phyloP scores from a whole-genome alignment of 2,888 invertebrate genomes.

The Yponomeuta sedellus region DNA sequence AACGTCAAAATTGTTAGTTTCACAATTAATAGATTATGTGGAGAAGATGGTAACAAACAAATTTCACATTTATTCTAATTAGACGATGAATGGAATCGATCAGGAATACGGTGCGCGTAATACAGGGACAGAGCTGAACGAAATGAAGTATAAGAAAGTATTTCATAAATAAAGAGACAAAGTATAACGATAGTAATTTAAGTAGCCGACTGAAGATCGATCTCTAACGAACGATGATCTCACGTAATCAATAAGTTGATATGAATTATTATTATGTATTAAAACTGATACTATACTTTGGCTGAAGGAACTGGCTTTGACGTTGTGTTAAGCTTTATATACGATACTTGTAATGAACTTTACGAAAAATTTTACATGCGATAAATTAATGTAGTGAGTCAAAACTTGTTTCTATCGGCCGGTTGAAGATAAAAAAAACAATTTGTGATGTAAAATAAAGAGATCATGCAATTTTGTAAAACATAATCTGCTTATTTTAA shows the following conservation, averaged over 20 bases:
- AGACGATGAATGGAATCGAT: too few species aligned
- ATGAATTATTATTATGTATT: neutral
- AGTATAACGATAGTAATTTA: constrained; percentile 11
- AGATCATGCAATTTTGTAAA: constrained; percentile 8
- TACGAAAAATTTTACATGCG: neutral
- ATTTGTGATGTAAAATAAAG: neutral
- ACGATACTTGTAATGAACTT: neutral
- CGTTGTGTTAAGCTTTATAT: neutral
- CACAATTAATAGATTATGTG: too few species aligned
- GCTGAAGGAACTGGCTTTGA: neutral
- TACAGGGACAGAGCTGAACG: too few species aligned
- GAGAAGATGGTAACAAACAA: too few species aligned
- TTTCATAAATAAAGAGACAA: neutral
- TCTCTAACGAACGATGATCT: constrained; percentile 65
- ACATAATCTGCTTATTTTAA: constrained; percentile 24
- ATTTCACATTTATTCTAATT: too few species aligned
- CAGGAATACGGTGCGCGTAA: too few species aligned
- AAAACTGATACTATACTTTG: neutral
- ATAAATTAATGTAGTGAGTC: neutral
- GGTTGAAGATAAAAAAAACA: neutral
- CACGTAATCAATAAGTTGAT: constrained; percentile 39
- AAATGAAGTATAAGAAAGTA: neutral
- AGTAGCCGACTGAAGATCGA: constrained; percentile 58
- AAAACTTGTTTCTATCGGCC: neutral
- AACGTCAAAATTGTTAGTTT: too few species aligned